phyloP scores from a whole-genome alignment of 2,113 vertebrate genomes.

The Motacilla tschutschensis region DNA sequence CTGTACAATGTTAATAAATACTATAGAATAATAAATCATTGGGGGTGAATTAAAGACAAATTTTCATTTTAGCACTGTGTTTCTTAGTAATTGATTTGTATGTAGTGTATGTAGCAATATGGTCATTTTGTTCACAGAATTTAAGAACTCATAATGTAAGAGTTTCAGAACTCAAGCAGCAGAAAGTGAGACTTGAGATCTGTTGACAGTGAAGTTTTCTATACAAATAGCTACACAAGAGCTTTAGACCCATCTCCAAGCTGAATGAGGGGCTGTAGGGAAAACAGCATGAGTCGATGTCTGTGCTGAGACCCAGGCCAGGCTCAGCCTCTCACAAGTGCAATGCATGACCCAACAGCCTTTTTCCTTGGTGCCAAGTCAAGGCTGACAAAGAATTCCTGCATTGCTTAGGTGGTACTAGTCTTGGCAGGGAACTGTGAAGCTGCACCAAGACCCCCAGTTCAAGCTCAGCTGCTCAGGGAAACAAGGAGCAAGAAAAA shows the following conservation, averaged over 20 bases:
- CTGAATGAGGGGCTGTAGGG: background rate
- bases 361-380: background rate
- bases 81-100: background rate
- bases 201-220: background rate
- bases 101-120: background rate
- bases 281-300: accelerated
- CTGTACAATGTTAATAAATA: background rate
- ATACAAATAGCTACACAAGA: background rate
- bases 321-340: background rate
- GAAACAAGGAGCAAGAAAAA: background rate
- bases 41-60: background rate
- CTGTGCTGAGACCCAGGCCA: background rate
- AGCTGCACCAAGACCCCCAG: background rate
- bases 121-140: background rate
- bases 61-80: background rate
- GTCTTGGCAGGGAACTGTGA: accelerated
- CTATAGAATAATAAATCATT: background rate
- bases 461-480: background rate
- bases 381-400: background rate
- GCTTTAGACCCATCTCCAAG: background rate
- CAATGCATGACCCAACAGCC: accelerated
- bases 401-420: accelerated
- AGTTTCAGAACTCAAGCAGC: background rate
- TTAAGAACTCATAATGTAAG: background rate
- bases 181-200: background rate